These are phyloP conservation scores for Spodoptera frugiperda DNA, from an alignment of 1,140 invertebrate species.

Conservation along the genomic window DNA sequence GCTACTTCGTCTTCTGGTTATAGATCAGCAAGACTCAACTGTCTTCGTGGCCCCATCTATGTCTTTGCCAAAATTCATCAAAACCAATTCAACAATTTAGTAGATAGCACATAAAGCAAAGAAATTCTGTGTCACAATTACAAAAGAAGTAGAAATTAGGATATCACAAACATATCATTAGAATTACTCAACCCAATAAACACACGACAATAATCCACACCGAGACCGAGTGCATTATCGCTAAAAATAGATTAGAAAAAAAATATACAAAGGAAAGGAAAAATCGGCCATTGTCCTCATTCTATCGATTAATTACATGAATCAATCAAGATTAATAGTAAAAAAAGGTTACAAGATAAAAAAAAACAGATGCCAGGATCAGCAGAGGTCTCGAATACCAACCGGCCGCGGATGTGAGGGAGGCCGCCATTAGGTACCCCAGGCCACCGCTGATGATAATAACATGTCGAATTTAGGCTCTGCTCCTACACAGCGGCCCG, in stretches of 20 bases:
- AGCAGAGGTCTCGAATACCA: slow-evolving; percentile 86
- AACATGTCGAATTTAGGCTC: slow-evolving; percentile 67
- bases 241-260: slow-evolving; percentile 17
- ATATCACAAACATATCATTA: no score
- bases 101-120: no score
- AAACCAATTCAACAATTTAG: no score
- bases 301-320: slow-evolving; percentile 38
- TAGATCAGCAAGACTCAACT: no score
- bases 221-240: not conserved
- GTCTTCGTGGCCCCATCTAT: no score
- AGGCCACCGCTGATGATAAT: slow-evolving; percentile 83
- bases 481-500: slow-evolving; percentile 52
- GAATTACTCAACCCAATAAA: no score
- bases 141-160: no score
- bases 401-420: slow-evolving; percentile 65
- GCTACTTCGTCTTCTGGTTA: no score
- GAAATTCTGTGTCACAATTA: no score
- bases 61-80: no score
- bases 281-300: not conserved
- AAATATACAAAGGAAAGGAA: not conserved
- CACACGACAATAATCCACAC: no score
- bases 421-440: slow-evolving; percentile 74
- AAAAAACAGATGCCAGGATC: slow-evolving; percentile 76
- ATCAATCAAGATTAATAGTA: slow-evolving; percentile 52
- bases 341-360: slow-evolving; percentile 64